Base-by-base conservation (phyloP, 2,888 invertebrate genomes). In the Lochmaea crataegi region DNA sequence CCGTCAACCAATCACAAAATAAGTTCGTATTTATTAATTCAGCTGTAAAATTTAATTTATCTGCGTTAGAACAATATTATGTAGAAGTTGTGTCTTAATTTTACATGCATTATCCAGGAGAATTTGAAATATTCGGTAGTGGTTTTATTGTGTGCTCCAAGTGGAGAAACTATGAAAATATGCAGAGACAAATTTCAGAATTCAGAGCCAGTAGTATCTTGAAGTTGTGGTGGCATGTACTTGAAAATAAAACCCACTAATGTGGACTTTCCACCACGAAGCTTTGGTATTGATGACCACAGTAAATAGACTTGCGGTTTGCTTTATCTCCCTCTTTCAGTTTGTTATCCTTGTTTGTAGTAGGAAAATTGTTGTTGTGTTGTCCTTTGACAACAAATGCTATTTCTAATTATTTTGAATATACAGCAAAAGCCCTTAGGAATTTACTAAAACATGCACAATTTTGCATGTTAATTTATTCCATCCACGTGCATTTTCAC, bases 271-370 rank as follows among this genome's bases (percentile, higher is more conserved):
- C 67, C 65, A 71, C 78, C 78, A 67, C 77, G 76, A 72, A 76
- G 73, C 74, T 73, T 76, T 67, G 64, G 68, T 79, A 77, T 79
- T 77, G 77, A 77, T 74, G 77, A 75, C 76, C 76, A 72, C 74
- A 65, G 76, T 73, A 77, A 79, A 79, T 77, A 77, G 69, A 75
- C 72, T 75, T 73, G 76, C 73, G 75, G 72, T 76, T 77, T 56
- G 32, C 63, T 38, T 61, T 72, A 73, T 75, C 72, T 69, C 75
- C 60, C 60, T 74, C 66, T 73, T 53, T 26, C 38, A 58, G 51
- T 53, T 60, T 57, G 67, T 57, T 51, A 11, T 51, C 32, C 73
- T 60, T 67, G 45, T 71, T 66, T 60, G 42, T 63, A 53, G 45
- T 32, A 61, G 7, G n/a, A 22, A 58, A 68, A 68, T 48, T 67